A percentile compares a stretch with the other conserved stretches of the same genome.
phyloP scores from a whole-genome alignment of 2,113 vertebrate genomes.

The Rhinoptilus africanus region DNA sequence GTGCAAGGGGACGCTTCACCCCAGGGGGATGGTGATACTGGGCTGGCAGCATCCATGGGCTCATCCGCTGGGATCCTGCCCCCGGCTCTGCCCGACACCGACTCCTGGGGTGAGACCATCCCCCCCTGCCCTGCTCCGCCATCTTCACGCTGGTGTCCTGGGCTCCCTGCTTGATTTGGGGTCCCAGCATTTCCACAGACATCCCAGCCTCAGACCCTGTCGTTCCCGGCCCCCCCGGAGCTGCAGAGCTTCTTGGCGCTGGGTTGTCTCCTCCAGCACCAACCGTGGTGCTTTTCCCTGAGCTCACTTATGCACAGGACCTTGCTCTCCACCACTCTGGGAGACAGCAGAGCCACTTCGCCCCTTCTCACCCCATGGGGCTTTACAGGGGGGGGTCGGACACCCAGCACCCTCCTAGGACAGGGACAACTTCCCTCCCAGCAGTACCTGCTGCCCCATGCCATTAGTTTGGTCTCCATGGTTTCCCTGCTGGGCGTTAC shows the following conservation, averaged over 20 bases:
- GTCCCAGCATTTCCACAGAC: background rate
- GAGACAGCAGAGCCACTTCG: background rate
- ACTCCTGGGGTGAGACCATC: background rate
- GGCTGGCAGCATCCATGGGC: background rate
- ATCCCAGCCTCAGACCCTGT: background rate
- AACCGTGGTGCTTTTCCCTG: background rate
- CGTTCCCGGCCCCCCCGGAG: accelerated
- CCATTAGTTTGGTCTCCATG: background rate
- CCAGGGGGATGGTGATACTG: accelerated
- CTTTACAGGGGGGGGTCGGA: background rate
- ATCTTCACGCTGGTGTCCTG: background rate
- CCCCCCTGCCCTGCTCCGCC: accelerated
- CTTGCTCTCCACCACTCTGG: background rate
- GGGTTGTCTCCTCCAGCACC: background rate
- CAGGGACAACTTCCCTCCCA: background rate
- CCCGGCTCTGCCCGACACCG: background rate
- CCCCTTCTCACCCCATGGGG: background rate
- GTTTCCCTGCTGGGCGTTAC: background rate
- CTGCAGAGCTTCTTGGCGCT: background rate
- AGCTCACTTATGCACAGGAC: accelerated
- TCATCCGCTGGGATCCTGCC: background rate
- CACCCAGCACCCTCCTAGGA: background rate
- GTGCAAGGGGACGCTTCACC: background rate
- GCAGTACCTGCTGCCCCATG: background rate
- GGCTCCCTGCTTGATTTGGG: background rate